These are phyloP conservation scores for Malurus melanocephalus DNA, from an alignment of 2,113 vertebrate species.

Conservation along the genomic window DNA sequence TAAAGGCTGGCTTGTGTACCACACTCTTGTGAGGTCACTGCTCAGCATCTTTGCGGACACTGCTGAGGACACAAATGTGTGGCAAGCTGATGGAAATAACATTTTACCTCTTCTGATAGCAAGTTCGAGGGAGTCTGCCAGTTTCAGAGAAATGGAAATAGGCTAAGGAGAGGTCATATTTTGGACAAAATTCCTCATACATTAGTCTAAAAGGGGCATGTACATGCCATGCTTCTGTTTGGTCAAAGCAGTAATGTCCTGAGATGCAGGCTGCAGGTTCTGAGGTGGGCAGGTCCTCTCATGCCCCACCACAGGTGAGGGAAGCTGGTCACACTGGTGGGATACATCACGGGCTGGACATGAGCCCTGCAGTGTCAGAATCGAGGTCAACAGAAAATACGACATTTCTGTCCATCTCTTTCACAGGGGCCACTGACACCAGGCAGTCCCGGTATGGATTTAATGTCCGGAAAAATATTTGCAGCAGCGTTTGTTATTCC, in stretches of 20 bases:
- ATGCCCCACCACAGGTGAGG: not conserved
- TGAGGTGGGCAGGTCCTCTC: not conserved
- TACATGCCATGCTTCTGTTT: not conserved
- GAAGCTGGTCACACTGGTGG: not conserved
- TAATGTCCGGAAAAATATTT: not conserved
- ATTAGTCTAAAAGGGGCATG: not conserved
- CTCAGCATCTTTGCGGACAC: not conserved
- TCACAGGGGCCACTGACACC: not conserved
- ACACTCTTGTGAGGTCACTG: not conserved
- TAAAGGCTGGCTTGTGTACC: not conserved
- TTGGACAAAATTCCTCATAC: not conserved
- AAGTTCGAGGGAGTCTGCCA: not conserved
- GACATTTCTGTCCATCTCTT: not conserved
- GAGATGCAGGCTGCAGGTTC: not conserved
- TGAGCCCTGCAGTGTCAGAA: not conserved
- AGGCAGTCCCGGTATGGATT: not conserved
- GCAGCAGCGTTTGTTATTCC: not conserved
- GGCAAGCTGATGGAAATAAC: not conserved
- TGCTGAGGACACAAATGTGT: not conserved
- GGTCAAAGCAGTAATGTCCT: not conserved
- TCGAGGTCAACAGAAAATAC: not conserved
- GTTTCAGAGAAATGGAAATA: not conserved
- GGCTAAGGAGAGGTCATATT: not conserved
- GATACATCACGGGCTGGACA: accelerated
- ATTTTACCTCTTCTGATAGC: not conserved